Conservation (phyloP, 2,113 vertebrate genomes). For the Camelus bactrianus region DNA sequence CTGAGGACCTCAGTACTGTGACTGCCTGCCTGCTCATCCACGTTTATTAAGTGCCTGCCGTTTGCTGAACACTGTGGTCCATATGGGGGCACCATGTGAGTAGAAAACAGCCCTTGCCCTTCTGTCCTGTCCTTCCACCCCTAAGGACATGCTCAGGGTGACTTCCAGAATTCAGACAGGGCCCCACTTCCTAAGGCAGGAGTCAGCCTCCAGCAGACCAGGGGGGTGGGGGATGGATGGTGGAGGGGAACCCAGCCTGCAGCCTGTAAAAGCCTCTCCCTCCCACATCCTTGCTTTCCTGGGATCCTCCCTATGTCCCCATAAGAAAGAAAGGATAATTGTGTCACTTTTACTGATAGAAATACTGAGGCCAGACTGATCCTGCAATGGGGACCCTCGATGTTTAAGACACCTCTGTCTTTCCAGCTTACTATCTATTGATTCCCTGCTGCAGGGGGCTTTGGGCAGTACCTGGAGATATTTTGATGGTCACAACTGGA, state of each 20-base stretch:
- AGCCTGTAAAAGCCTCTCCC: neutral
- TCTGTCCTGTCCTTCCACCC: neutral
- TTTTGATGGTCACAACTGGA: neutral
- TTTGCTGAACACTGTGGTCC: neutral
- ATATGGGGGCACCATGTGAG: accelerated
- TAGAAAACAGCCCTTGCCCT: neutral
- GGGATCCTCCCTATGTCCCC: accelerated
- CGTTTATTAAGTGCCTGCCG: neutral
- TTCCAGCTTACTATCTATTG: neutral
- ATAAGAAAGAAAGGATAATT: neutral
- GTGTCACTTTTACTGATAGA: neutral
- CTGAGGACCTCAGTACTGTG: neutral
- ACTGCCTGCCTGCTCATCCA: accelerated
- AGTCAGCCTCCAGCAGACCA: neutral
- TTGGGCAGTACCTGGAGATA: neutral
- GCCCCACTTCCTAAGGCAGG: neutral
- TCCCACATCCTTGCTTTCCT: neutral
- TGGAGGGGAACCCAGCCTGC: too few relatives aligned
- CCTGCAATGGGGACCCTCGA: accelerated
- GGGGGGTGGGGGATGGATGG: neutral
- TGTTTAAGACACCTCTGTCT: too few relatives aligned
- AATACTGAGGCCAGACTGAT: neutral
- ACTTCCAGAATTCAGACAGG: neutral
- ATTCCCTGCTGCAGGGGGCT: neutral
- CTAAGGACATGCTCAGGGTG: neutral